Base-by-base conservation (phyloP, 2,888 invertebrate genomes). In the Drosophila conformis region DNA sequence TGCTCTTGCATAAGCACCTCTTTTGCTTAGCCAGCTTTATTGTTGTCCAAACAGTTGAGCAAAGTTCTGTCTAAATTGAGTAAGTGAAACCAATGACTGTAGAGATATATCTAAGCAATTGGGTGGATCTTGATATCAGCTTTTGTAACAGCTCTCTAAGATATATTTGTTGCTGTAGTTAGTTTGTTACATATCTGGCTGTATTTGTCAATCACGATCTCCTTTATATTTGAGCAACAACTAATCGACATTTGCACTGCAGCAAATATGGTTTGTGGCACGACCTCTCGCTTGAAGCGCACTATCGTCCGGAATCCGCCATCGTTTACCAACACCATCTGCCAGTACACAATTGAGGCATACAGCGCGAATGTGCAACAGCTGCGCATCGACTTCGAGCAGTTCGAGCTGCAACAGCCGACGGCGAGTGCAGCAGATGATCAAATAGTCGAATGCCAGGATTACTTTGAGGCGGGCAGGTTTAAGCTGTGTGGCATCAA, bases 401-500 rank as follows among this genome's bases (percentile, higher is more conserved):
- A 80, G 69, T 92, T 90, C 48, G 88, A 88, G 71, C 57, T 92
- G 72, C 83, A 69, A 21, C 91, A 89, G 69, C 92, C 90, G 1
- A 66, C 60, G 15, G 60, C 52, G 0, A 80, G 60, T 57, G 58
- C 80, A 1, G 53, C 76, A 0, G 76, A 78, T 27, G 75, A 74
- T 2, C 76, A 74, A 8, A 21, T 78, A 4, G 31, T 82, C 0
- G 88, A 89, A 35, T 91, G 91, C 58, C 58, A 46, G 58, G 93
- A 93, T 60, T 80, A 81, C 40, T 87, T 93, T 29, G 78, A 86
- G 52, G 90, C 91, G 0, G 91, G 86, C 7, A 73, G 73, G 10
- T 82, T 91, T 33, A 89, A 72, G 0, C 87, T 95, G 1, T 96
- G 96, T 68, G 96, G 96, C 4, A 94, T 94, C 78, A 96, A 95